Evolutionary conservation across 2,888 invertebrate genomes (phyloP).

Genomic region (Phyllotreta cruciferae): DNA sequence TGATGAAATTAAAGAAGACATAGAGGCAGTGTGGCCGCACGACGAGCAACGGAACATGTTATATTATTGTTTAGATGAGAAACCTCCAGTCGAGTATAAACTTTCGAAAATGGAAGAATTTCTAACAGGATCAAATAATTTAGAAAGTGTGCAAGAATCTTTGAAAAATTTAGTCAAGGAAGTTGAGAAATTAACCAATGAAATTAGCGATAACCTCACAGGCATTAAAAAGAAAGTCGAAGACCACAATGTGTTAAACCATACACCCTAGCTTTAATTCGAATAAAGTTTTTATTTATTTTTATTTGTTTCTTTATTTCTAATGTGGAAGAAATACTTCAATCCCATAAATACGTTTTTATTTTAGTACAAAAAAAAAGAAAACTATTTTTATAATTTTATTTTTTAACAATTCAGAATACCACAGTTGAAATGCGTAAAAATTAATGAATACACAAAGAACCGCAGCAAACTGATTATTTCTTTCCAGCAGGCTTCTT

Average conservation of each 20-base stretch:
- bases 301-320: background rate
- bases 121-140: slow-evolving; percentile 47
- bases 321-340: background rate
- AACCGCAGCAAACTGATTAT: slow-evolving; percentile 34
- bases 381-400: slow-evolving; percentile 38
- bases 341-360: slow-evolving; percentile 1
- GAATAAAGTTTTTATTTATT: slow-evolving; percentile 4
- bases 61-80: slow-evolving; percentile 50
- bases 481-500: slow-evolving; percentile 39
- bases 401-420: slow-evolving; percentile 42
- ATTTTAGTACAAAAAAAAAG: slow-evolving; percentile 12
- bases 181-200: slow-evolving; percentile 39
- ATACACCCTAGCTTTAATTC: background rate
- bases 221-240: slow-evolving; percentile 33
- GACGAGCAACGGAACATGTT: slow-evolving; percentile 49
- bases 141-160: slow-evolving; percentile 44
- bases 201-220: slow-evolving; percentile 39
- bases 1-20: slow-evolving; percentile 48
- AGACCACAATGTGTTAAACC: slow-evolving; percentile 7
- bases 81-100: slow-evolving; percentile 44
- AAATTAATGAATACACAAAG: slow-evolving; percentile 39
- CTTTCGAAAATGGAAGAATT: slow-evolving; percentile 50
- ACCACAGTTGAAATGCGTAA: slow-evolving; percentile 44
- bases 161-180: slow-evolving; percentile 39
- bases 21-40: slow-evolving; percentile 42